Percentiles rank a stretch among this genome's conserved stretches.
phyloP scores from a whole-genome alignment of 2,797 vertebrate species.

The Poeciliopsis turneri region DNA sequence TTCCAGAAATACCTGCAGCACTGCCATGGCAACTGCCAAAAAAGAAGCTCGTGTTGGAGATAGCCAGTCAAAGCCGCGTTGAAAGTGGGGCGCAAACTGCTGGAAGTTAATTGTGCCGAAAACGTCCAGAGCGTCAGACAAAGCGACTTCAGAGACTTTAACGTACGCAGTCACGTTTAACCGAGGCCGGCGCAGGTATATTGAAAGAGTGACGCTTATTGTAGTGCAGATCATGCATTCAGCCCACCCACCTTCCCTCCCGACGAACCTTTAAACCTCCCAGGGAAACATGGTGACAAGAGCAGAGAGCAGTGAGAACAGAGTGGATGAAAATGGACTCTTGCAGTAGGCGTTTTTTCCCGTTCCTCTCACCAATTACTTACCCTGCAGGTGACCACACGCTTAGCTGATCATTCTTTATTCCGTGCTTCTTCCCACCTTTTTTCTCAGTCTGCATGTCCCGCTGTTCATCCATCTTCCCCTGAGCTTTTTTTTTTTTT shows the following conservation, averaged over 20 bases:
- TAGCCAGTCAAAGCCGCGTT: not conserved
- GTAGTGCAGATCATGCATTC: slow-evolving; percentile 17
- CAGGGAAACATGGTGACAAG: slow-evolving; percentile 12
- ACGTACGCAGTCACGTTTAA: not conserved
- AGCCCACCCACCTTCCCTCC: not conserved
- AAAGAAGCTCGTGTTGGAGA: not conserved
- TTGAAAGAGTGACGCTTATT: slow-evolving; percentile 13
- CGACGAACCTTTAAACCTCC: slow-evolving; percentile 16
- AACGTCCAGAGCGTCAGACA: not conserved
- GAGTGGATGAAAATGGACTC: slow-evolving; percentile 26
- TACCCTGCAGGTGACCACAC: slow-evolving; percentile 53
- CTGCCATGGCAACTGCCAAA: not conserved
- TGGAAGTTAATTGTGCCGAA: not conserved
- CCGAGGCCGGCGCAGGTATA: not conserved
- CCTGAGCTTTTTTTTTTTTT: slow-evolving; percentile 10
- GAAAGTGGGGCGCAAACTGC: not conserved
- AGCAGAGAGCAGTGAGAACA: slow-evolving; percentile 17
- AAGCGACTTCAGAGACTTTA: not conserved
- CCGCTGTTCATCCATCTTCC: slow-evolving; percentile 22
- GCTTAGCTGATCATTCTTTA: slow-evolving; percentile 54
- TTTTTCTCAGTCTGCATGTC: slow-evolving; percentile 15
- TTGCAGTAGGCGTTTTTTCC: slow-evolving; percentile 27
- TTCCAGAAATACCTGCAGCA: slow-evolving; percentile 5
- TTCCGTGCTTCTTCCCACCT: slow-evolving; percentile 9
- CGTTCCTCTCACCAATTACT: slow-evolving; percentile 48